Base-by-base conservation (phyloP, 92 coral and sea anemone species). In the Phenganax marumi region DNA sequence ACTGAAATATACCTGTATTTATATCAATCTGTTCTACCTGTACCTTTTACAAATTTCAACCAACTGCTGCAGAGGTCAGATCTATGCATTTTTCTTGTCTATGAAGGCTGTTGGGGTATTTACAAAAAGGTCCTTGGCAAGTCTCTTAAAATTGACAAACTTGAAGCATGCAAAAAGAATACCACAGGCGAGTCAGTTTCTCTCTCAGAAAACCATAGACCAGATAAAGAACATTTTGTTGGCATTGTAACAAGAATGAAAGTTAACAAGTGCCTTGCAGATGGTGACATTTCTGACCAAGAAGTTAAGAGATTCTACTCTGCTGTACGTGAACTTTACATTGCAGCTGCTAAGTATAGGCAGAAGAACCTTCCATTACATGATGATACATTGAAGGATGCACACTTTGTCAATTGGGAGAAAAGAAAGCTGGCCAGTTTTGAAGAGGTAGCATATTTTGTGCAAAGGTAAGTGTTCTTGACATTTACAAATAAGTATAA, bases 1-100 rank as follows among this genome's bases (percentile, higher is more conserved):
- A 72, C 77, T 11, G 87, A 87, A 73, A 81, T 87, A 24, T 87
- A 83, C 84, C 87, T 82, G 76, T 86, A 61, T 76, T 87, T 87
- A 73, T 87, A 82, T 39, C 89, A 87, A 69, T 77, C 86, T 68
- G 64, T 82, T 58, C 80, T 82, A 61, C 89, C 77, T 14, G 48
- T n/a, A n/a, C n/a, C 11, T 18, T 72, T 72, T 50, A 72, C 77
- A 18, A 2, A 18, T 72, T 72, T 72, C 13, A 72, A 72, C 57
- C 77, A 49, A 72, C 39, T 72, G 61, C 13, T 72, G 58, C 77
- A 72, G 77, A 72, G 77, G 61, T 72, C 77, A 26, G 77, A 72
- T 72, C 77, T 22, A 49, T 72, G 77, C 24, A 72, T 72, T 72
- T 72, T 72, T 18, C 77, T 72, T 12, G 57, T 72, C 58, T 72